Percentiles rank a stretch among this genome's conserved stretches.
Evolutionary conservation across 2,888 invertebrate genomes (phyloP).

Genomic region (Digitonthophagus gazella): DNA sequence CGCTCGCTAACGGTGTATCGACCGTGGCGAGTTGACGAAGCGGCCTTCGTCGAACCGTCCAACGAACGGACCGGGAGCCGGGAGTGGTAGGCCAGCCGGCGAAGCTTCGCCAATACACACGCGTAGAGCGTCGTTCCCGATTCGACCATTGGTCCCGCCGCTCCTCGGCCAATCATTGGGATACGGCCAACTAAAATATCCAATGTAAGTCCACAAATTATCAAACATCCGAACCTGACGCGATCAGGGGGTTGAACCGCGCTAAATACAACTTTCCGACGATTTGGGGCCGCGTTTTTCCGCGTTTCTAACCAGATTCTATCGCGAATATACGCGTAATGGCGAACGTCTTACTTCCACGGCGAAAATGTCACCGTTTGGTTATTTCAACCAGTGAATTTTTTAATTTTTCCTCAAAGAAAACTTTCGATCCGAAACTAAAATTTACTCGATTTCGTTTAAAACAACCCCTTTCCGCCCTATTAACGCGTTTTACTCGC

Average conservation of each 20-base stretch:
- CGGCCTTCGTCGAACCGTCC: slow-evolving; percentile 21
- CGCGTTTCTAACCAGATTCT: slow-evolving; percentile 30
- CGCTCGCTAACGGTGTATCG: slow-evolving; percentile 47
- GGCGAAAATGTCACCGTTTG: background rate
- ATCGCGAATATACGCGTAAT: slow-evolving; percentile 28
- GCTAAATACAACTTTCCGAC: slow-evolving; percentile 42
- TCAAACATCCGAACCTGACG: slow-evolving; percentile 54
- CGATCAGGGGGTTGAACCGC: slow-evolving; percentile 46
- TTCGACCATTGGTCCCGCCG: slow-evolving; percentile 81
- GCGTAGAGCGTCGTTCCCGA: slow-evolving; percentile 64
- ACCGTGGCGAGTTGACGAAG: slow-evolving; percentile 42
- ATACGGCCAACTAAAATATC: slow-evolving; percentile 72
- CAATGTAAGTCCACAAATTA: slow-evolving; percentile 75
- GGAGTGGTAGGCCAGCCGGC: slow-evolving; percentile 67
- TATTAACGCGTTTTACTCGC: too few species aligned
- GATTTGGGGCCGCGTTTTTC: slow-evolving; percentile 31
- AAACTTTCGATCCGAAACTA: background rate
- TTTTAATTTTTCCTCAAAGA: background rate
- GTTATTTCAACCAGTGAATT: background rate
- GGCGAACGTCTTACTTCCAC: slow-evolving; percentile 25
- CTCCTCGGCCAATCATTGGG: slow-evolving; percentile 87
- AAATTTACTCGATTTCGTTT: too few species aligned
- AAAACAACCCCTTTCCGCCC: background rate
- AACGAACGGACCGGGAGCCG: too few species aligned
- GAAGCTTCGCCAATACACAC: slow-evolving; percentile 73